Conservation (phyloP, 2,797 vertebrate species). For the Gymnothorax javanicus region DNA sequence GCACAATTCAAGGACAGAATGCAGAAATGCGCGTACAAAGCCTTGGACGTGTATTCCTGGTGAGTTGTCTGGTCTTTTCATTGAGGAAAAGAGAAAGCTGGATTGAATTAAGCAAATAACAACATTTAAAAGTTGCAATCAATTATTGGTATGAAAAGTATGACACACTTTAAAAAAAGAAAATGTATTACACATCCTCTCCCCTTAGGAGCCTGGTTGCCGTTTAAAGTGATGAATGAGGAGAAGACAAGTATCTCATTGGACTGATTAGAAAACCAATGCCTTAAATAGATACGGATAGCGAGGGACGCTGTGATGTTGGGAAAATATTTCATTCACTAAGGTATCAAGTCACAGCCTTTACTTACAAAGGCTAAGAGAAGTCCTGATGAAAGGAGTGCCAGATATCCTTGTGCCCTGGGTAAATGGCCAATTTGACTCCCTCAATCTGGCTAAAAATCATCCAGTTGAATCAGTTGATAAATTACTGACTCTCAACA, state of each 20-base stretch:
- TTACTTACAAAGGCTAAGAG: not conserved
- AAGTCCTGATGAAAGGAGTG: not conserved
- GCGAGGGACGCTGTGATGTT: not conserved
- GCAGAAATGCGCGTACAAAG: not conserved
- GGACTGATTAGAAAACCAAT: not conserved
- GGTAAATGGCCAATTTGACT: not conserved
- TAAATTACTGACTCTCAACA: not conserved
- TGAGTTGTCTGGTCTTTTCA: not conserved
- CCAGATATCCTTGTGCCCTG: not conserved
- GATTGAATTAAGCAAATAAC: not conserved
- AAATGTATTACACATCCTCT: not conserved
- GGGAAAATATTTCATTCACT: not conserved
- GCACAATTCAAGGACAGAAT: not conserved
- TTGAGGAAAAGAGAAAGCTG: not conserved
- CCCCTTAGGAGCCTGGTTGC: not conserved
- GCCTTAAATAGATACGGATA: not conserved
- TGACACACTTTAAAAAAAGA: not conserved
- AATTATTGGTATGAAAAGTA: not conserved
- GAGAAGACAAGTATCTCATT: not conserved
- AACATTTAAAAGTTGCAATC: not conserved
- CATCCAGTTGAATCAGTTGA: not conserved
- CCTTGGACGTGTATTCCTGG: not conserved
- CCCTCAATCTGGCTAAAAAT: not conserved
- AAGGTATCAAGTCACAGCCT: not conserved
- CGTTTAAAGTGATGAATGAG: not conserved